Evolutionary conservation across 2,888 invertebrate genomes (phyloP).

Genomic region (Antheraea yamamai): DNA sequence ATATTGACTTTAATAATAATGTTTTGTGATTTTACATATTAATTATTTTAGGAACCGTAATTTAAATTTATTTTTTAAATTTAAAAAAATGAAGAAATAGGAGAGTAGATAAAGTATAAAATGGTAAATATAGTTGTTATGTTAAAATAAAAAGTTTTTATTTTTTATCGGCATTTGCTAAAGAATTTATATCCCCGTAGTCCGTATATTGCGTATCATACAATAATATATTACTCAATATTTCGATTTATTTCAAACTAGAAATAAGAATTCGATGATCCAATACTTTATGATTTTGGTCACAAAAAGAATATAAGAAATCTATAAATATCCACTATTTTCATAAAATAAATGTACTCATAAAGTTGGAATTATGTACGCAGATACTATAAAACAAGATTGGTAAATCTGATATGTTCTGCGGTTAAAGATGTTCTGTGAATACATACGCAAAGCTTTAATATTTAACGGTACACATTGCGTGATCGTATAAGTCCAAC

Average conservation of each 20-base stretch:
- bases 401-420: constrained; percentile 1
- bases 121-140: too few species aligned
- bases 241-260: not conserved
- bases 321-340: not conserved
- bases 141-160: not conserved
- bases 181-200: not conserved
- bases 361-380: not conserved
- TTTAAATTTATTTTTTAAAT: too few species aligned
- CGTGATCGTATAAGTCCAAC: constrained; percentile 8
- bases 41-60: too few species aligned
- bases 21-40: too few species aligned
- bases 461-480: constrained; percentile 1
- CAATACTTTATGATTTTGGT: not conserved
- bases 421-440: not conserved
- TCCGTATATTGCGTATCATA: not conserved
- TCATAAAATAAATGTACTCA: not conserved
- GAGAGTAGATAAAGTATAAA: too few species aligned
- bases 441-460: constrained; percentile 1
- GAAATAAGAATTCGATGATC: not conserved
- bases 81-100: too few species aligned
- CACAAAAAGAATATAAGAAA: not conserved
- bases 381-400: not conserved
- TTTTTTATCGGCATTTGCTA: not conserved
- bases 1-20: too few species aligned
- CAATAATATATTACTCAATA: not conserved